Percentiles rank a stretch among this genome's conserved stretches.
These are phyloP conservation scores for Leucophenga maculata DNA, from an alignment of 2,888 invertebrate species.

Conservation along the genomic window DNA sequence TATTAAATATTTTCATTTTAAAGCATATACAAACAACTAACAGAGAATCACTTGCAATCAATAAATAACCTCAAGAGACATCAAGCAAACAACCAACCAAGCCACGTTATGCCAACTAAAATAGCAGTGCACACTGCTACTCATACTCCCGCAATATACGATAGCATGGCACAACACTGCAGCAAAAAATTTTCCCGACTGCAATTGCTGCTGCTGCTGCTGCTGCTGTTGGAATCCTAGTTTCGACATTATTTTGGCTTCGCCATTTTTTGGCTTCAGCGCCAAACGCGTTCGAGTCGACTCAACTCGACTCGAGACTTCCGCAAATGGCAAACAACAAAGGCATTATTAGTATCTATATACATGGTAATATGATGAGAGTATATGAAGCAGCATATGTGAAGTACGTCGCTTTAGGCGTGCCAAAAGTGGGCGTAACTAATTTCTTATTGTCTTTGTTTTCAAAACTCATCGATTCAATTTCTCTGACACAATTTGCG, in stretches of 20 bases:
- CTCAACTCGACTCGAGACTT: neutral
- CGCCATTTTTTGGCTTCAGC: constrained; percentile 61
- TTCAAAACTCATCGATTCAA: too few species aligned
- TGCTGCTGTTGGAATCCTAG: constrained; percentile 5
- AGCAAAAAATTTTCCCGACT: neutral
- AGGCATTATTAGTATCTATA: neutral
- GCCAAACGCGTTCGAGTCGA: constrained; percentile 42
- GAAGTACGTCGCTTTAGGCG: too few species aligned
- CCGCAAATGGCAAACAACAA: constrained; percentile 9
- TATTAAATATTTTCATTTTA: too few species aligned
- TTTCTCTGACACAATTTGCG: too few species aligned
- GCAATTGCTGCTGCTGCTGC: neutral
- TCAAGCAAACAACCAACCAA: neutral
- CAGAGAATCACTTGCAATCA: constrained; percentile 5
- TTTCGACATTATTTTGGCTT: constrained; percentile 59
- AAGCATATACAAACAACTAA: too few species aligned
- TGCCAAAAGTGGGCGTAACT: neutral
- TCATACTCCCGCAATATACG: too few species aligned
- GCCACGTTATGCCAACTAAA: constrained; percentile 4
- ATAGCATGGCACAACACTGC: too few species aligned
- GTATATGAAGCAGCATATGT: too few species aligned
- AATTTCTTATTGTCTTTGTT: neutral
- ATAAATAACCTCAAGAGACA: constrained; percentile 18
- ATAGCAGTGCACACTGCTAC: neutral
- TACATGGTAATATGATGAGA: too few species aligned